Percentiles rank a stretch among this genome's conserved stretches.
These are phyloP conservation scores for Apis dorsata DNA, from an alignment of 1,140 invertebrate genomes.

Conservation along the genomic window DNA sequence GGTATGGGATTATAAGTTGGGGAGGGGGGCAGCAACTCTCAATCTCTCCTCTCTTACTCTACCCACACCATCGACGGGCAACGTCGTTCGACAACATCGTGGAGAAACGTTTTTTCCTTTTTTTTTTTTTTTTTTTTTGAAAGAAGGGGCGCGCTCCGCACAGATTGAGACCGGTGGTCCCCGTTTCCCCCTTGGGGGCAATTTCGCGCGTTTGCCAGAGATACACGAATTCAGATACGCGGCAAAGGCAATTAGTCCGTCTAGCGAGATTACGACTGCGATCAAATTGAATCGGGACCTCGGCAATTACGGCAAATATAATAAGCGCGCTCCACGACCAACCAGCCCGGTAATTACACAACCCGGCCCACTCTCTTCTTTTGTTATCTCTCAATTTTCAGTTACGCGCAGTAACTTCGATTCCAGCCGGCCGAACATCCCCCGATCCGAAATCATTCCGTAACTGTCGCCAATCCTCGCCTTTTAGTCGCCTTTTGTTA, in stretches of 20 bases:
- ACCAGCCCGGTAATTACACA: slow-evolving; percentile 31
- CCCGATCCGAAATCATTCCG: no score
- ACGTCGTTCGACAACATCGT: neutral
- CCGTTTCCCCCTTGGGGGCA: slow-evolving; percentile 3
- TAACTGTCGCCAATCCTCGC: neutral
- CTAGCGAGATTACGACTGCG: slow-evolving; percentile 49
- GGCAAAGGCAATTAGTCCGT: slow-evolving; percentile 44
- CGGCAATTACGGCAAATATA: slow-evolving; percentile 50
- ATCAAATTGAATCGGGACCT: slow-evolving; percentile 51
- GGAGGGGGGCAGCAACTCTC: slow-evolving; percentile 52
- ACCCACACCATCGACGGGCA: no score
- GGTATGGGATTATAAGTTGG: slow-evolving; percentile 68
- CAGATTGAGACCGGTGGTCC: neutral
- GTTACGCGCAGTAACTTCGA: slow-evolving; percentile 23
- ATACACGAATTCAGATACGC: slow-evolving; percentile 54
- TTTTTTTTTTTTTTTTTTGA: neutral
- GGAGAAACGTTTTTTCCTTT: no score
- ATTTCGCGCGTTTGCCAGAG: slow-evolving; percentile 42
- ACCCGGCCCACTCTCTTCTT: slow-evolving; percentile 27
- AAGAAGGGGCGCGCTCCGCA: neutral
- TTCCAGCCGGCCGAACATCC: neutral
- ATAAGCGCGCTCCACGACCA: slow-evolving; percentile 41
- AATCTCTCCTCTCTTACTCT: neutral
- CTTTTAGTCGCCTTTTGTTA: no score
- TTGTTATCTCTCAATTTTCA: slow-evolving; percentile 51